Percentiles rank a stretch among this genome's conserved stretches.
Conservation (phyloP, 2,888 invertebrate species). For the Unio pictorum region DNA sequence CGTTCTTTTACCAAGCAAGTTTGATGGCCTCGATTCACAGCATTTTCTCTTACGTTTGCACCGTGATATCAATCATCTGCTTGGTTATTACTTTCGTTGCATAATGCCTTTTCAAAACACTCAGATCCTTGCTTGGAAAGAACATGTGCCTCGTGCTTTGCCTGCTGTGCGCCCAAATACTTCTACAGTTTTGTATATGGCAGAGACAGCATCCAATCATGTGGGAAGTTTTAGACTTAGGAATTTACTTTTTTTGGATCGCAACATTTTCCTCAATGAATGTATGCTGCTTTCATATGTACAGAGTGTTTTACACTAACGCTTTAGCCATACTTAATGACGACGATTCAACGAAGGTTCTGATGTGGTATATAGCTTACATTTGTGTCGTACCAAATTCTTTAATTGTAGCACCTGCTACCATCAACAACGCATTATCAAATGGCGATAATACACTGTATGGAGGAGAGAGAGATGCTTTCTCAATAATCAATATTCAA, state of each 20-base stretch:
- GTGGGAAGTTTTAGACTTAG: constrained; percentile 25
- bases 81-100: constrained; percentile 31
- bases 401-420: constrained; percentile 14
- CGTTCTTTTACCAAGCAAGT: too few species aligned
- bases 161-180: constrained; percentile 35
- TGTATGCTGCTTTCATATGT: constrained; percentile 43
- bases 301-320: too few species aligned
- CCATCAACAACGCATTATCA: constrained; percentile 9
- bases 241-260: constrained; percentile 43
- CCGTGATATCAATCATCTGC: constrained; percentile 30
- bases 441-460: constrained; percentile 22
- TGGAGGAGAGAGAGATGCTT: constrained; percentile 26
- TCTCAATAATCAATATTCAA: constrained; percentile 13
- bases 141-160: constrained; percentile 37
- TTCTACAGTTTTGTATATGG: constrained; percentile 27
- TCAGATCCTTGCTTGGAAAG: constrained; percentile 39
- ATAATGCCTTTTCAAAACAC: constrained; percentile 30
- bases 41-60: constrained; percentile 15
- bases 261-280: constrained; percentile 40
- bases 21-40: neutral
- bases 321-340: neutral
- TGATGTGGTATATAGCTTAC: constrained; percentile 12
- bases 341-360: neutral
- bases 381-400: constrained; percentile 14
- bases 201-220: neutral